These are phyloP conservation scores for Brachylomia viminalis DNA, from an alignment of 2,888 invertebrate genomes.

Conservation along the genomic window DNA sequence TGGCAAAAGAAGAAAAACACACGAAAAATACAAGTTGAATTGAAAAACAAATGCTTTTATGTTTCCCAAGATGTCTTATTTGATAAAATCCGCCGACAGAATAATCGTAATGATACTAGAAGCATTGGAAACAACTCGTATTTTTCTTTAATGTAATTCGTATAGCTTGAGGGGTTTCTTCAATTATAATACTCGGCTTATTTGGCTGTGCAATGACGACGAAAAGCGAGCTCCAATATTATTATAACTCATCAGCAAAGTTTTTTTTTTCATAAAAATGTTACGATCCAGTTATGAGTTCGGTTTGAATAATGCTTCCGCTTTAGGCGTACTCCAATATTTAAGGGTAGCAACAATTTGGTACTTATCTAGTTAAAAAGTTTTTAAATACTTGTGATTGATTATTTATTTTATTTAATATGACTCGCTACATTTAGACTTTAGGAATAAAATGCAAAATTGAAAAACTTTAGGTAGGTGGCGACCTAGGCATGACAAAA, in stretches of 20 bases:
- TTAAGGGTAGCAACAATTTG: slow-evolving; percentile 5
- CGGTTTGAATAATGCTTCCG: slow-evolving; percentile 18
- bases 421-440: neutral
- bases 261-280: slow-evolving; percentile 21
- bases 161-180: slow-evolving; percentile 55
- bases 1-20: neutral
- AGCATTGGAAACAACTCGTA: slow-evolving; percentile 32
- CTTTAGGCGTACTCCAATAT: slow-evolving; percentile 10
- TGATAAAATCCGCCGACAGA: slow-evolving; percentile 32
- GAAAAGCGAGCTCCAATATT: slow-evolving; percentile 14
- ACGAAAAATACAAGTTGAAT: neutral
- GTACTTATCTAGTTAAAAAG: slow-evolving; percentile 3
- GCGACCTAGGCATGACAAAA: neutral
- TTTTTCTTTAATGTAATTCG: slow-evolving; percentile 47
- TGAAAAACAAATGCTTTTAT: slow-evolving; percentile 15
- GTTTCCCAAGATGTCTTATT: slow-evolving; percentile 15
- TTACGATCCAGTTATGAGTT: slow-evolving; percentile 32
- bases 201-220: slow-evolving; percentile 47
- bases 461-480: neutral
- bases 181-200: slow-evolving; percentile 52
- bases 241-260: slow-evolving; percentile 31
- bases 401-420: neutral
- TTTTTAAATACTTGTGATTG: neutral
- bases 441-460: neutral
- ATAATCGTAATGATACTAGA: slow-evolving; percentile 47